A percentile compares a stretch with the other conserved stretches of the same genome.
phyloP scores from a whole-genome alignment of 2,113 vertebrate species.

The Paralichthys olivaceus region DNA sequence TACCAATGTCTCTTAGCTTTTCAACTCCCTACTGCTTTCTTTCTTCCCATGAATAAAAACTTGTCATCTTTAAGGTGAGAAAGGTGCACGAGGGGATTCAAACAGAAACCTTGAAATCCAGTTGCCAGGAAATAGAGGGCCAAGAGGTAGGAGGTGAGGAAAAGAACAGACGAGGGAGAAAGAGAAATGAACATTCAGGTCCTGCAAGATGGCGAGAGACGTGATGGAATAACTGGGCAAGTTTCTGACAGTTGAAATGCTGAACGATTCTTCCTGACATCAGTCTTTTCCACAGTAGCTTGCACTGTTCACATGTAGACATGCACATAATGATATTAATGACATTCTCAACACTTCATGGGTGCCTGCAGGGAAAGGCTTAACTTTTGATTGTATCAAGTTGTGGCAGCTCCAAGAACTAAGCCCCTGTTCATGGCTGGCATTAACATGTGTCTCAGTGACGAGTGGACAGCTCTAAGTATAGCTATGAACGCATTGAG shows the following conservation, averaged over 20 bases:
- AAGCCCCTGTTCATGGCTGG: not conserved
- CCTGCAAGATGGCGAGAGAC: not conserved
- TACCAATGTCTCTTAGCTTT: constrained; percentile 11
- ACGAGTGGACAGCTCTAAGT: not conserved
- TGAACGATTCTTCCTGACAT: constrained; percentile 6
- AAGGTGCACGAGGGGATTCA: constrained; percentile 12
- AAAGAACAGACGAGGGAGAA: not conserved
- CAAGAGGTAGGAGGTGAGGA: not conserved
- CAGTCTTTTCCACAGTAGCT: constrained; percentile 1
- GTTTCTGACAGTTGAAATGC: constrained; percentile 13
- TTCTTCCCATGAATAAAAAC: constrained; percentile 32
- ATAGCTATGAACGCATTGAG: not conserved
- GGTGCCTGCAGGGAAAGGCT: constrained; percentile 11
- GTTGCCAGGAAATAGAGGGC: not conserved
- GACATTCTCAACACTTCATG: constrained; percentile 1
- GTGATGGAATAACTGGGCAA: not conserved
- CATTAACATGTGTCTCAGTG: not conserved
- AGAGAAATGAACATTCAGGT: not conserved
- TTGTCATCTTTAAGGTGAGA: constrained; percentile 3
- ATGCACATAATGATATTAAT: constrained; percentile 25
- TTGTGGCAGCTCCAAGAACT: constrained; percentile 40
- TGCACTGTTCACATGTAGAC: constrained; percentile 7
- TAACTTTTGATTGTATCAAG: constrained; percentile 18
- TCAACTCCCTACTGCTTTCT: not conserved
- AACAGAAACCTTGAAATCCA: constrained; percentile 10